Base-by-base conservation (phyloP, 1,140 invertebrate species). In the Orchestia grillus region DNA sequence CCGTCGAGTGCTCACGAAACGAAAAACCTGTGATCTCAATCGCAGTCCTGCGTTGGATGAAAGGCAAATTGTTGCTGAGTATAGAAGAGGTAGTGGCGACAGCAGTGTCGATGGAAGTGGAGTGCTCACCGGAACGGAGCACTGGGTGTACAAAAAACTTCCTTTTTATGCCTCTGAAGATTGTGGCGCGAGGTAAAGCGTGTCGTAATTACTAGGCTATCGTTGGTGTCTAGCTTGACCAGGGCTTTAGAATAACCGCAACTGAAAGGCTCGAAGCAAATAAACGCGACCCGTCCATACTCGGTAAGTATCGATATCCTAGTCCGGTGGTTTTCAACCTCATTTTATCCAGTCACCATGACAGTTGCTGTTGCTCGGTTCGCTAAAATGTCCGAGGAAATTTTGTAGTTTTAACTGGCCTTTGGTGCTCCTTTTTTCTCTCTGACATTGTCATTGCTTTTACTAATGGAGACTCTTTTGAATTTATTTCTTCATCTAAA, bases 81-180 rank as follows among this genome's bases (percentile, higher is more conserved):
- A 16, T 47, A 47, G 44, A 45, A 47, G 44, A n/a, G 44, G 92
- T 4, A 47, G 41, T 94, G 92, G 40, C 0, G 92, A 97, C 8
- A 97, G 97, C 41, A 95, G 96, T 1, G 97, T 97, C 91, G 97
- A 97, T 96, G 97, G 97, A 15, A 97, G 97, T 53, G 95, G 96
- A 6, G 96, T 97, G 95, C 53, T 44, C 47, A 96, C 94, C 23
- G 87, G 57, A 0, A 87, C 92, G 28, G 96, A 97, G 44, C 96
- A 97, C 44, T 97, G 96, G 96, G 96, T 96, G 23, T 97, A 97
- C 45, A 96, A 96, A 95, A 95, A 97, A 16, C 96, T 97, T n/a
- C 96, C 96, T 45, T 44, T 92, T 6, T 97, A 97, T 96, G 96
- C 96, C 40, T 96, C 96, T 96, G 94, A 57, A 28, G 87, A 96